Conservation (phyloP, 2,113 vertebrate genomes). For the Uria lomvia region DNA sequence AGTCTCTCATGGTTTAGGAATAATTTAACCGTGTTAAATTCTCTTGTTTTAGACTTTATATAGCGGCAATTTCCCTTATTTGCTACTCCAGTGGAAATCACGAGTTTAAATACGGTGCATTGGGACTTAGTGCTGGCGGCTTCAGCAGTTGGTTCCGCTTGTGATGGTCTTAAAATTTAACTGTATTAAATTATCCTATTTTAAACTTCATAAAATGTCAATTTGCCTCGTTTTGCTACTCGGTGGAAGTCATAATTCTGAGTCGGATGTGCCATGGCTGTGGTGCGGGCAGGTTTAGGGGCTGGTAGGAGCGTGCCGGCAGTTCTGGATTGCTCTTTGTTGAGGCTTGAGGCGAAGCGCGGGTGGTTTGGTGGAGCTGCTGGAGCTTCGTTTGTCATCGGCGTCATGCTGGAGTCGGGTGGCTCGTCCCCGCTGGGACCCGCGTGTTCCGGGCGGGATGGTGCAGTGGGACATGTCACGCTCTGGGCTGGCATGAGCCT, state of each 20-base stretch:
- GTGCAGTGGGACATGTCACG: rapidly evolving
- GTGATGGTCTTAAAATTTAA: neutral
- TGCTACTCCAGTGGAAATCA: neutral
- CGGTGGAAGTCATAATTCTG: neutral
- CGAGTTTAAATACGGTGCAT: neutral
- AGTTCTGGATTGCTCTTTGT: neutral
- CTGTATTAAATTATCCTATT: neutral
- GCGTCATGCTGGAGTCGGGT: rapidly evolving
- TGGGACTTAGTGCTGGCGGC: neutral
- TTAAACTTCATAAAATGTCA: neutral
- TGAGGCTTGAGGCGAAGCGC: neutral
- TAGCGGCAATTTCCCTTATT: neutral
- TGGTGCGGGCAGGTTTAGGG: rapidly evolving
- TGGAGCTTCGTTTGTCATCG: neutral
- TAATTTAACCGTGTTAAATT: neutral
- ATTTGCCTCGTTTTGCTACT: neutral
- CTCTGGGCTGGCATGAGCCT: no score
- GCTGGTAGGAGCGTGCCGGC: rapidly evolving
- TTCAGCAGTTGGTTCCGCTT: neutral
- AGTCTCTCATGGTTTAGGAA: neutral
- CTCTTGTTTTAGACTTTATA: neutral
- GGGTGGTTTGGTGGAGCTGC: no score
- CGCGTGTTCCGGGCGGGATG: rapidly evolving
- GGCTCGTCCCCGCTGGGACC: rapidly evolving
- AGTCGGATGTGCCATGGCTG: neutral